Evolutionary conservation across 2,888 invertebrate species (phyloP), one percentile per base, ranked within the genome.

Genomic region (Nomada ferruginata): DNA sequence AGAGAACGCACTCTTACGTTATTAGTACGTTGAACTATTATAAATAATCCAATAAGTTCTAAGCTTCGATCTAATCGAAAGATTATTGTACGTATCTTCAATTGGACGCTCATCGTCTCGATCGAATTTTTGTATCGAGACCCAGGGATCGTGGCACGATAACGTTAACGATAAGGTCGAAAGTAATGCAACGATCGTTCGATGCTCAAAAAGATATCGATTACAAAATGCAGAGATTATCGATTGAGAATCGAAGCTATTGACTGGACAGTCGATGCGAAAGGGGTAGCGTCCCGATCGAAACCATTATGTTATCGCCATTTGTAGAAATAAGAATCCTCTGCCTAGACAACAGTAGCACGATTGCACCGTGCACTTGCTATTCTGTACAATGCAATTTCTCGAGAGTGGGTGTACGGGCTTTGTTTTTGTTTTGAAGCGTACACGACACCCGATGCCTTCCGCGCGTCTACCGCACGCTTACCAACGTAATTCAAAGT

Each of bases 401-500:
- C 72, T 72, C 71, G 68, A 9, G 60, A 26, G 55, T 65, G 72
- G 70, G 69, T 68, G 69, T 68, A 64, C 26, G 9, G 20, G 68
- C 63, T 68, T 84, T 85, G 83, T 80, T 85, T 85, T 85, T 79
- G 71, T 79, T 74, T 85, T 63, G 79, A 61, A 59, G 55, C 66
- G 57, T 71, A 52, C 55, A 52, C 57, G 79, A 75, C 76, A 76
- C 52, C 63, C 68, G 77, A 70, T 75, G 63, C 77, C 36, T 36
- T 36, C 36, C 72, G 83, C 44, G 72, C 76, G 72, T 53, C 44
- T 57, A 42, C 42, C 59, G 42, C 74, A 71, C 66, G 79, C 26
- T 50, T 76, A 66, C 71, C 76, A 64, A 70, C 76, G 68, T 76
- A 76, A 85, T 80, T 77, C 79, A 52, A 68, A 71, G 70, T 55